Conservation (phyloP, 2,888 invertebrate genomes). For the Parasteatoda lunata region DNA sequence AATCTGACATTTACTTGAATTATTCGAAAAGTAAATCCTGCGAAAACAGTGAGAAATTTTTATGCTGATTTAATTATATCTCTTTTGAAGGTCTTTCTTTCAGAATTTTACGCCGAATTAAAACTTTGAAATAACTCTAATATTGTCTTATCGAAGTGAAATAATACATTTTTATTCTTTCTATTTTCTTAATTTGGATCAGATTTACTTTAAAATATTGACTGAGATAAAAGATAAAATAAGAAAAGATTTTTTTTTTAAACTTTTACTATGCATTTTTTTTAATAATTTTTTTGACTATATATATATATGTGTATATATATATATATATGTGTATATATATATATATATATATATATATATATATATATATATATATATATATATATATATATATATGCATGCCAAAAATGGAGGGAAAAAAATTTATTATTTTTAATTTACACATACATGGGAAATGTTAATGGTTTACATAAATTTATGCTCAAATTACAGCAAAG, state of each 20-base stretch:
- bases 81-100: slow-evolving; percentile 14
- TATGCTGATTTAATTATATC: slow-evolving; percentile 48
- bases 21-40: slow-evolving; percentile 46
- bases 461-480: no score
- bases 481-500: no score
- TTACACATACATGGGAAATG: no score
- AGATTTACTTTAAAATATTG: neutral
- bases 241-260: neutral
- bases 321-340: no score
- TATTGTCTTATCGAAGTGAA: slow-evolving; percentile 24
- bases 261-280: neutral
- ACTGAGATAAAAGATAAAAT: neutral
- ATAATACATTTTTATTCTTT: neutral
- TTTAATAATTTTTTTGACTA: no score
- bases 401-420: no score
- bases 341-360: no score
- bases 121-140: slow-evolving; percentile 23
- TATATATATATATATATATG: no score
- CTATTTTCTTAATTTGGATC: neutral
- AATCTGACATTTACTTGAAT: slow-evolving; percentile 40
- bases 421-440: no score
- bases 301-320: no score
- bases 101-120: slow-evolving; percentile 2
- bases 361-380: no score
- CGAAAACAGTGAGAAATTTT: slow-evolving; percentile 34